Evolutionary conservation across 2,113 vertebrate genomes (phyloP).

Genomic region (Genyomyrus donnyi): DNA sequence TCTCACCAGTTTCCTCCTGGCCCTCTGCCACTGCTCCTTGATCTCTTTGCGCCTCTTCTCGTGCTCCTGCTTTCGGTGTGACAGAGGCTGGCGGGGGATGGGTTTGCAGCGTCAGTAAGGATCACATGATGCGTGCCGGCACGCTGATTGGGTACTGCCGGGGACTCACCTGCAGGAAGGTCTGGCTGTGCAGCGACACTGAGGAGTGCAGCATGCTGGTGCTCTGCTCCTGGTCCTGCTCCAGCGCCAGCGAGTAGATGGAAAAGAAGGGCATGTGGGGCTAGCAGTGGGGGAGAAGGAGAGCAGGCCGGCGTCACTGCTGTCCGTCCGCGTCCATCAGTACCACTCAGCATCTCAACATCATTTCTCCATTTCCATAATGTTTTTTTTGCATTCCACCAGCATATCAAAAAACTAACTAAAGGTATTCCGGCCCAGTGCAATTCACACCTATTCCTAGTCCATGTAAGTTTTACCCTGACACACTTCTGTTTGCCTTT

Average conservation of each 20-base stretch:
- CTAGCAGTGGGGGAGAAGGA: background rate
- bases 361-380: background rate
- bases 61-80: slow-evolving; percentile 72
- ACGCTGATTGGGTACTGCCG: background rate
- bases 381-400: background rate
- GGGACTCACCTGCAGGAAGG: slow-evolving; percentile 79
- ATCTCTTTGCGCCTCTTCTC: slow-evolving; percentile 89
- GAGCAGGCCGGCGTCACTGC: background rate
- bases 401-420: background rate
- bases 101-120: background rate
- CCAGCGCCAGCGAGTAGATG: slow-evolving; percentile 79
- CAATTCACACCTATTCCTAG: background rate
- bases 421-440: background rate
- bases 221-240: slow-evolving; percentile 86
- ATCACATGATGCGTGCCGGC: background rate
- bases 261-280: slow-evolving; percentile 46
- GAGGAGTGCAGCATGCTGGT: slow-evolving; percentile 64
- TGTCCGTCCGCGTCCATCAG: background rate
- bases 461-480: background rate
- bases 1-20: slow-evolving; percentile 83
- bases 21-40: slow-evolving; percentile 89
- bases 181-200: slow-evolving; percentile 71
- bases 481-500: background rate
- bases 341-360: background rate
- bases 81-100: slow-evolving; percentile 64